Evolutionary conservation across 2,888 invertebrate species (phyloP).

Genomic region (Platynereis dumerilii): DNA sequence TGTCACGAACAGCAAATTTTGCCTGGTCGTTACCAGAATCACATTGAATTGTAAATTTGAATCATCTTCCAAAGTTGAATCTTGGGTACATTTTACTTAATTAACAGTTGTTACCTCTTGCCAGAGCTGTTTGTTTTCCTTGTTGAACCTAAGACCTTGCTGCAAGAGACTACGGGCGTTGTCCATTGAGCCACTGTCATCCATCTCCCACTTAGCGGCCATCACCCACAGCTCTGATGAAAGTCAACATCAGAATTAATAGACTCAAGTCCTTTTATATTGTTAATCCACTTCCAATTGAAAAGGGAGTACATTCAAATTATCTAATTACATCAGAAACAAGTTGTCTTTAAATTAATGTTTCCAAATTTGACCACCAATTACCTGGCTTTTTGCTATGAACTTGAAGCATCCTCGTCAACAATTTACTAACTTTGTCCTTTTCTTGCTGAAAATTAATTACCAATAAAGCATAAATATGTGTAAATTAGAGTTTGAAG

Average conservation of each 20-base stretch:
- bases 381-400: constrained; percentile 52
- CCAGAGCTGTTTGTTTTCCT: constrained; percentile 73
- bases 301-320: too few species aligned
- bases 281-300: neutral
- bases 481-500: too few species aligned
- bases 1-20: too few species aligned
- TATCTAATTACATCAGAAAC: too few species aligned
- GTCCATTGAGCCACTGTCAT: constrained; percentile 73
- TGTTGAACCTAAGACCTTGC: constrained; percentile 79
- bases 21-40: too few species aligned
- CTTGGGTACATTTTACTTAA: too few species aligned
- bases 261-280: too few species aligned
- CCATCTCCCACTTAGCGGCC: constrained; percentile 80
- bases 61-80: too few species aligned
- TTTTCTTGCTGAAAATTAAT: constrained; percentile 71
- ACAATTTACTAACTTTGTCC: constrained; percentile 65
- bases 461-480: too few species aligned
- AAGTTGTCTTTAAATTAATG: too few species aligned
- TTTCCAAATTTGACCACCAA: neutral
- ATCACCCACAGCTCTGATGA: constrained; percentile 74
- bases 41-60: too few species aligned
- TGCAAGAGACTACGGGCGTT: constrained; percentile 76
- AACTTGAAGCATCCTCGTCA: constrained; percentile 57
- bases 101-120: constrained; percentile 38
- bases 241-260: neutral